A percentile compares a stretch with the other conserved stretches of the same genome.
phyloP scores from a whole-genome alignment of 1,140 invertebrate genomes.

The Maniola jurtina region DNA sequence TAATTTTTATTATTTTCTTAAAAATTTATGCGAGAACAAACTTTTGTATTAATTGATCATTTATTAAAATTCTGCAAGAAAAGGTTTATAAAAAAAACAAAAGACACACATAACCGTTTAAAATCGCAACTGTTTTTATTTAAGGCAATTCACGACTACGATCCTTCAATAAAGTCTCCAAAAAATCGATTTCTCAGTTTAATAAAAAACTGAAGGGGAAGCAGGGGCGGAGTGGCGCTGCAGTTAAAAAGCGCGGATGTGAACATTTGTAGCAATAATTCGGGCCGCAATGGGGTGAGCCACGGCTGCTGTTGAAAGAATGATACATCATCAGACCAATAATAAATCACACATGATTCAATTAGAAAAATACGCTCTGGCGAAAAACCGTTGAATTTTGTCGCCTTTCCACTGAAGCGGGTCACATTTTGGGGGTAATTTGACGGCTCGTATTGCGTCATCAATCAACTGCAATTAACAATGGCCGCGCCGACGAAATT shows the following conservation, averaged over 20 bases:
- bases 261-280: constrained; percentile 75
- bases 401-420: constrained; percentile 49
- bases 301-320: constrained; percentile 74
- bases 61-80: no score
- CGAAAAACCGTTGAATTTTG: constrained; percentile 63
- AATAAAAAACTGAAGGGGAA: constrained; percentile 66
- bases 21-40: no score
- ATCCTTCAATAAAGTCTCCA: constrained; percentile 45
- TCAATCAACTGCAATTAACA: constrained; percentile 70
- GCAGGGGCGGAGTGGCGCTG: constrained; percentile 41
- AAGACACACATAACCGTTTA: background rate
- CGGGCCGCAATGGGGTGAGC: constrained; percentile 64
- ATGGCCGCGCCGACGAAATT: constrained; percentile 28
- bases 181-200: constrained; percentile 68
- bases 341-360: constrained; percentile 78
- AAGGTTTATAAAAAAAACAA: background rate
- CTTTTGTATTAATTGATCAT: no score
- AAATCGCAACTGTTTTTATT: constrained; percentile 25
- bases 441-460: constrained; percentile 68
- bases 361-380: constrained; percentile 73
- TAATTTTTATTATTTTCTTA: no score
- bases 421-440: constrained; percentile 63
- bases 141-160: constrained; percentile 33
- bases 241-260: constrained; percentile 67
- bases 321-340: constrained; percentile 77